Evolutionary conservation across 2,113 vertebrate species (phyloP), one percentile per base, ranked within the genome.

Genomic region (Chionis minor): DNA sequence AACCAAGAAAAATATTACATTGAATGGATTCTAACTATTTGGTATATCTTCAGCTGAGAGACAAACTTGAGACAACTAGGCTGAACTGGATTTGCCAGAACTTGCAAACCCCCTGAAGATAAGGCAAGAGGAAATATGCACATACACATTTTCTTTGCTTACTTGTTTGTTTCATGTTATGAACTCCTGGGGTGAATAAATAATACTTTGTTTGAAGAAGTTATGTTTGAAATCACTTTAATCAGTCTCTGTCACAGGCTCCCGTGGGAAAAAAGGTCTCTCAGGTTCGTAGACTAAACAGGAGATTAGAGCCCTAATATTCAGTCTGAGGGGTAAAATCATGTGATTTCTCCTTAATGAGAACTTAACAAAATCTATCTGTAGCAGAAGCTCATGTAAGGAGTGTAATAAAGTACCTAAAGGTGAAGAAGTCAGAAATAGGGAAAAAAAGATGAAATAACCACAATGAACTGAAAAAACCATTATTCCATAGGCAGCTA

Each of bases 121-220:
- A n/a, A 81, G 5, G 55, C 24, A 59, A 54, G 32, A 74, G 6
- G 6, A 88, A 80, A 81, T 75, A 21, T n/a, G 21, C 28, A 92
- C 6, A 35, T 3, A 40, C 12, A 5, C 24, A 13, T 62, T 69
- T 75, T 35, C 8, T 18, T 58, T 72, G 4, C 20, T 65, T 83
- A 1, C 16, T 80, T 77, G 28, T 61, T 96, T 89, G 51, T 89
- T 87, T 96, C 69, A 81, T 81, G 13, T 62, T 87, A 71, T 40
- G 73, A 91, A 56, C n/a, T 59, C 81, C 62, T 87, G 63, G 69
- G 63, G 49, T 90, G 81, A 90, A 94, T 91, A 93, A 91, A 51
- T 89, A 89, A 78, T 32, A 44, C 11, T 93, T 81, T 52, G n/a
- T 81, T 94, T 91, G 83, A 96, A 95, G 49, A 86, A 83, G 8